Evolutionary conservation across 2,113 vertebrate genomes (phyloP).

Genomic region (Naja naja): DNA sequence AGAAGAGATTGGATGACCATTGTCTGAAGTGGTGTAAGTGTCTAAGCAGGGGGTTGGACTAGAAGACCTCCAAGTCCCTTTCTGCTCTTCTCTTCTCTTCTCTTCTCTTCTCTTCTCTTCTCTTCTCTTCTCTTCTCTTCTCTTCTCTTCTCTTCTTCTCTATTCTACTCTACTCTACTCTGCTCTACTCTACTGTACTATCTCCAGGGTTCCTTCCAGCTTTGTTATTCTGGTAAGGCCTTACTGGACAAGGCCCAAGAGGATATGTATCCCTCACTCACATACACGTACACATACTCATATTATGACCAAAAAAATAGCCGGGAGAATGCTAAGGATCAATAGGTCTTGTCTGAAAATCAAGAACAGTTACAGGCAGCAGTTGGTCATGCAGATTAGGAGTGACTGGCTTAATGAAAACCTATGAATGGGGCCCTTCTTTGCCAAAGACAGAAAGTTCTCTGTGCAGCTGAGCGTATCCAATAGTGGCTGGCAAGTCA

Average conservation of each 20-base stretch:
- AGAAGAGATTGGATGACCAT: too few species aligned
- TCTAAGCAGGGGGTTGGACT: too few species aligned
- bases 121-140: too few species aligned
- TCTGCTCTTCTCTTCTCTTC: too few species aligned
- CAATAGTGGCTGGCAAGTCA: constrained; percentile 49
- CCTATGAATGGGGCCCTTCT: constrained; percentile 59
- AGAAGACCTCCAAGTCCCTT: too few species aligned
- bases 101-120: too few species aligned
- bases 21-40: too few species aligned
- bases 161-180: too few species aligned
- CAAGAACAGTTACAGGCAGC: background rate
- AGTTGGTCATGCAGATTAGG: constrained; percentile 35
- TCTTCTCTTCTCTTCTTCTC: too few species aligned
- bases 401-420: constrained; percentile 56
- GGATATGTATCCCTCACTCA: background rate
- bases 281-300: background rate
- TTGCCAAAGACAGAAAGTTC: constrained; percentile 44
- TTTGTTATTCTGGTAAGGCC: background rate
- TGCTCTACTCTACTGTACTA: too few species aligned
- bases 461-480: constrained; percentile 47
- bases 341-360: background rate
- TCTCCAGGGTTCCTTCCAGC: background rate
- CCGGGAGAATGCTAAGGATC: background rate
- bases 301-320: background rate
- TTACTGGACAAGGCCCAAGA: background rate